A percentile compares a stretch with the other conserved stretches of the same genome.
These are phyloP conservation scores for Epirrhoe alternata DNA, from an alignment of 2,888 invertebrate genomes.

Conservation along the genomic window DNA sequence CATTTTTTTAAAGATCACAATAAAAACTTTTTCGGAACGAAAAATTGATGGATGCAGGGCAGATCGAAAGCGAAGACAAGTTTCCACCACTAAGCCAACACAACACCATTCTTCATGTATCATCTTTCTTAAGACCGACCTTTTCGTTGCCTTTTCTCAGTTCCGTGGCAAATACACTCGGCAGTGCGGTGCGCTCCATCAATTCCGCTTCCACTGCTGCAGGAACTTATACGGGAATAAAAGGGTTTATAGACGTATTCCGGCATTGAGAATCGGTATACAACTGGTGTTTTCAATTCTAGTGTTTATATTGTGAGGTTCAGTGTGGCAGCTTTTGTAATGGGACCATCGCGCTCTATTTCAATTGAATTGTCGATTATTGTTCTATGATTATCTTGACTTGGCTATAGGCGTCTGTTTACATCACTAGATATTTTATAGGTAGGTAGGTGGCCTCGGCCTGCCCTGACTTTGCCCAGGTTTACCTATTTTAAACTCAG, in stretches of 20 bases:
- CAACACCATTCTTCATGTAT: no score
- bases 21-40: no score
- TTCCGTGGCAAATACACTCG: conserved; percentile 8
- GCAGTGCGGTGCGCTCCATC: conserved; percentile 28
- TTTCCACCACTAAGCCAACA: no score
- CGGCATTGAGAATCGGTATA: conserved; percentile 24
- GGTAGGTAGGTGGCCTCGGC: no score
- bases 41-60: no score
- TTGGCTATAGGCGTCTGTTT: neutral
- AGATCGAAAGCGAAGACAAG: no score
- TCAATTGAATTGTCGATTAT: conserved; percentile 3
- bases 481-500: no score
- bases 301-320: conserved; percentile 14
- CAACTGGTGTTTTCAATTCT: conserved; percentile 23
- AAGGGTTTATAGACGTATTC: conserved; percentile 22
- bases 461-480: no score
- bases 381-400: neutral
- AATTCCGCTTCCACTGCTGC: conserved; percentile 26
- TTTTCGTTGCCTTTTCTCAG: conserved; percentile 7
- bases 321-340: conserved; percentile 11
- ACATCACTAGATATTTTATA: neutral
- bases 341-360: conserved; percentile 3
- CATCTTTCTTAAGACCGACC: neutral
- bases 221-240: conserved; percentile 29
- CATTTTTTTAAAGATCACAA: no score